phyloP scores from a whole-genome alignment of 2,113 vertebrate genomes.

The Dipodomys stephensi region DNA sequence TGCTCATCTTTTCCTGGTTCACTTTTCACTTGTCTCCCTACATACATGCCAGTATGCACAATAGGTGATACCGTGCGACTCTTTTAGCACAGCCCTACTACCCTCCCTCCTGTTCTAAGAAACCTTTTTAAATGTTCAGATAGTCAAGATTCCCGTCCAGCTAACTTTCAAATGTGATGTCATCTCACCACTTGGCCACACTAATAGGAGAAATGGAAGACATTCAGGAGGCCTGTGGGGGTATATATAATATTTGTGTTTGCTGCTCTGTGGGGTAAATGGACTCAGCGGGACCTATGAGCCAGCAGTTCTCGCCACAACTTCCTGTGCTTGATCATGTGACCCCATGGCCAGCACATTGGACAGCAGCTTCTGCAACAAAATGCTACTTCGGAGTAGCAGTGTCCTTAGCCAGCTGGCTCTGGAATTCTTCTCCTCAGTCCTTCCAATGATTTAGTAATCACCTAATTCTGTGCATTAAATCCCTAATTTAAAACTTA shows the following conservation, averaged over 20 bases:
- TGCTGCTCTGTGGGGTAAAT: background rate
- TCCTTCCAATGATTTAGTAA: background rate
- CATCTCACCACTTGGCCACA: background rate
- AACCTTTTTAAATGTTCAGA: background rate
- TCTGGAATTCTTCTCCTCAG: background rate
- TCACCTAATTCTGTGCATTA: background rate
- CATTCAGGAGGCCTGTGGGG: background rate
- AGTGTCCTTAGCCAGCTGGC: background rate
- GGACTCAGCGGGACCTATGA: background rate
- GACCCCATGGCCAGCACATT: background rate
- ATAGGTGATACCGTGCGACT: background rate
- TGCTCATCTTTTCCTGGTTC: background rate
- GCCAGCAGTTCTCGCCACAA: background rate
- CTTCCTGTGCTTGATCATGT: background rate
- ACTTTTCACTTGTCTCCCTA: background rate
- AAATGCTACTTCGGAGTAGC: background rate
- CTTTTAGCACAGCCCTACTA: background rate
- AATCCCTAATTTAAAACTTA: background rate
- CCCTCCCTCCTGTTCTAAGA: background rate
- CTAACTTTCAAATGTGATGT: background rate
- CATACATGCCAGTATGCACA: background rate
- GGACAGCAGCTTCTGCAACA: background rate
- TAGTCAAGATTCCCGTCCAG: constrained; percentile 27
- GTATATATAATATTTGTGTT: background rate
- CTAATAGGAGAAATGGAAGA: background rate